These are phyloP conservation scores for Ceratina japonica DNA, from an alignment of 1,140 invertebrate species.

Conservation along the genomic window DNA sequence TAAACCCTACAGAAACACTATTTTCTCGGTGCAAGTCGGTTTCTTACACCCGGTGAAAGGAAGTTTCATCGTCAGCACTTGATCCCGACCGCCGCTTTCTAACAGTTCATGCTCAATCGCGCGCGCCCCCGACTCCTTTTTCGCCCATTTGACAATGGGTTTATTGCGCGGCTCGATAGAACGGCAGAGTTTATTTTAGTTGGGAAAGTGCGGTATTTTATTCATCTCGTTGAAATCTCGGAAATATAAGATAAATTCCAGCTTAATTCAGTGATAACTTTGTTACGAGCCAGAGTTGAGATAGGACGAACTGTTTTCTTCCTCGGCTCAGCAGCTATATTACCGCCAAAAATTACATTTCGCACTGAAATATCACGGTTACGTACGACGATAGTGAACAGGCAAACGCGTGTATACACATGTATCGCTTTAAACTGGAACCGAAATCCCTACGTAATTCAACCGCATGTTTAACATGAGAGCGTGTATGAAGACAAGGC, in stretches of 20 bases:
- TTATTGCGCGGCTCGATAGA: background rate
- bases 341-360: too few species aligned
- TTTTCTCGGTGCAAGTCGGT: background rate
- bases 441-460: background rate
- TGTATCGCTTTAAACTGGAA: background rate
- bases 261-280: background rate
- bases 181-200: background rate
- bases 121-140: background rate
- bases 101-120: slow-evolving; percentile 2
- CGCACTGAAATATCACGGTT: too few species aligned
- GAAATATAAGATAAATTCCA: background rate
- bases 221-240: background rate
- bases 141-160: background rate
- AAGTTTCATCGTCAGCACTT: background rate
- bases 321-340: too few species aligned
- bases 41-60: background rate
- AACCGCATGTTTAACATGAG: background rate
- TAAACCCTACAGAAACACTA: slow-evolving; percentile 11
- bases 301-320: too few species aligned
- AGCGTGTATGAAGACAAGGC: background rate
- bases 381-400: too few species aligned
- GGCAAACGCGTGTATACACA: too few species aligned
- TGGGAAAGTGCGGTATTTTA: background rate
- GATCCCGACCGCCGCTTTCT: background rate
- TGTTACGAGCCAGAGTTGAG: background rate